Base-by-base conservation (phyloP, 2,113 vertebrate species). In the Cynopterus brachyotis region DNA sequence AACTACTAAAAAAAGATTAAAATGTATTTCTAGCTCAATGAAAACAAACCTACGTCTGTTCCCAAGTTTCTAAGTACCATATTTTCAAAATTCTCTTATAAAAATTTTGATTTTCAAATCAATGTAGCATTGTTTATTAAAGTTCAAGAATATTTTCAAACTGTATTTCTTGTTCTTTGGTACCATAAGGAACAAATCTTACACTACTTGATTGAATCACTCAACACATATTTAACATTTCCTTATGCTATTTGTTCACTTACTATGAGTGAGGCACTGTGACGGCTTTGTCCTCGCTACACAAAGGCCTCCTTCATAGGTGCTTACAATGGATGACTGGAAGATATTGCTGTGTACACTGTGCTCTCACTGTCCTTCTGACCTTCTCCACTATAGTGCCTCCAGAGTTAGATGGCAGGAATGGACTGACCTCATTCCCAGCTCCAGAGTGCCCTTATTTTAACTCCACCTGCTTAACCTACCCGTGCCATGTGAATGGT, bases 91-190 rank as follows among this genome's bases (percentile, higher is more conserved):
- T 70, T 28, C 10, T 75, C 45, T 40, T 64, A 15, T 75, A 70
- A 17, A 35, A 80, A 30, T 70, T 91, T 64, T 64, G 53, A 83
- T 53, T 82, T 67, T 75, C 60, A 53, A 37, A 22, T 60, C 32
- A 90, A 88, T 30, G n/a, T 22, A 79, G 24, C 35, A 62, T 60
- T 90, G 40, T 59, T 42, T 81, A 60, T 35, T 70, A 80, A 95
- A 24, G 10, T 53, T 79, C 79, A 83, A 37, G 19, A 47, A 47
- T 64, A 82, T 66, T 91, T 97, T 67, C 62, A 57, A 94, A 94
- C 24, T 24, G 17, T 6, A 35, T 78, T 66, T 93, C 45, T 42
- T 93, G 66, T 79, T 92, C 66, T 78, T 91, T 55, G 72, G 47
- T 20, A 12, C 30, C 13, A 17, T 82, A 55, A 80, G 62, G 28